Conservation (phyloP, 2,113 vertebrate species). For the Antidorcas marsupialis region DNA sequence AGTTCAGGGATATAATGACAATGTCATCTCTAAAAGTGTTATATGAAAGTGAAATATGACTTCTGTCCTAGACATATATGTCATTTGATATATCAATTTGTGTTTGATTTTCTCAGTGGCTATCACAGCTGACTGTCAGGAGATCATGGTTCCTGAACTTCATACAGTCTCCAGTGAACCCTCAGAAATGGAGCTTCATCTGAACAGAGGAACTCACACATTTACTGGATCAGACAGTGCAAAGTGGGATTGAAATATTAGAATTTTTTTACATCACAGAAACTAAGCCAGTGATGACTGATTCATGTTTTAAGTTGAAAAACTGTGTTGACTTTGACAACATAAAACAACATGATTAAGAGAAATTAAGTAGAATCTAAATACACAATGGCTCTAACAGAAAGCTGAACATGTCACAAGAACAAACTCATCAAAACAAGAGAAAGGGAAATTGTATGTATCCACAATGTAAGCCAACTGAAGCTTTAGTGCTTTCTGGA, state of each 20-base stretch:
- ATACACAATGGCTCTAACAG: background rate
- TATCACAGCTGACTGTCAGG: background rate
- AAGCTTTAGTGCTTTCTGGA: background rate
- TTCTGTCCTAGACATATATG: background rate
- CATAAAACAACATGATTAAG: background rate
- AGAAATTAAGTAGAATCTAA: background rate
- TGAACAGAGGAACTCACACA: background rate
- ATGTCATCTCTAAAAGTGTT: background rate
- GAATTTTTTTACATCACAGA: background rate
- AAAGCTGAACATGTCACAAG: background rate
- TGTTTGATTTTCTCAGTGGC: background rate
- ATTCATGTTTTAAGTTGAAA: background rate
- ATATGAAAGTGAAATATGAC: background rate
- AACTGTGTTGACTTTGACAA: background rate
- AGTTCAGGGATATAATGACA: background rate
- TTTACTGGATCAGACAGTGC: background rate
- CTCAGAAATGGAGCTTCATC: background rate
- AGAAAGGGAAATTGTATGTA: background rate
- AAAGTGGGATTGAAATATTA: background rate
- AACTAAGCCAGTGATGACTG: background rate
- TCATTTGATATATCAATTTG: background rate
- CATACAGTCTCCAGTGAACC: background rate
- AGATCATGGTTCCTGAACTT: background rate
- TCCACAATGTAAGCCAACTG: background rate
- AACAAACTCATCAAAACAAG: background rate